Conservation (phyloP, 2,888 invertebrate species). For the Peribatodes rhomboidaria region DNA sequence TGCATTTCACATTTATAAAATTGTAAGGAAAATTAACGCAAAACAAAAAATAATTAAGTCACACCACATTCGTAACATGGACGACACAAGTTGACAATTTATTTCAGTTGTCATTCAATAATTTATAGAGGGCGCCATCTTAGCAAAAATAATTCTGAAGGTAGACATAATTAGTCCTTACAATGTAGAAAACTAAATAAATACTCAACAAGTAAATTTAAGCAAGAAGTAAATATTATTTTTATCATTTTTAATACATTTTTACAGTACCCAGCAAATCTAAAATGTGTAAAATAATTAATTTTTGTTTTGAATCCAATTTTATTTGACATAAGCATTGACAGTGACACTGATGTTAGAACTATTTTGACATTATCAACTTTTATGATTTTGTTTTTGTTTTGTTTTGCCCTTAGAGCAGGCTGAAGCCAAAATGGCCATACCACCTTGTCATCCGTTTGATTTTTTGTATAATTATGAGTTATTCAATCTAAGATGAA, state of each 20-base stretch:
- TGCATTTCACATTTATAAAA: slow-evolving; percentile 79
- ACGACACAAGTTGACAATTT: slow-evolving; percentile 81
- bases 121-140: slow-evolving; percentile 78
- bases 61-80: slow-evolving; percentile 85
- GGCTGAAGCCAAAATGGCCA: too few species aligned
- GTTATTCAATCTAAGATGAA: too few species aligned
- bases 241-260: neutral
- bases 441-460: too few species aligned
- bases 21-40: slow-evolving; percentile 76
- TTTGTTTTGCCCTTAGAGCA: neutral
- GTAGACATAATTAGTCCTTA: neutral
- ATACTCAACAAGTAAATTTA: neutral
- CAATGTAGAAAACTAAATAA: neutral
- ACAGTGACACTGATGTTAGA: neutral
- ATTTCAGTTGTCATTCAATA: slow-evolving; percentile 39
- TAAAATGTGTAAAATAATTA: neutral
- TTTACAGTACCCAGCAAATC: neutral
- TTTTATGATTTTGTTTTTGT: neutral
- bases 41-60: slow-evolving; percentile 80
- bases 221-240: neutral
- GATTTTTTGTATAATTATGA: too few species aligned
- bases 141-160: slow-evolving; percentile 62
- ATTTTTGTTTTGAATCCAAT: neutral
- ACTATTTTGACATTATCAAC: neutral
- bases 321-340: neutral